A percentile compares a stretch with the other conserved stretches of the same genome.
Conservation (phyloP, 2,113 vertebrate genomes). For the Piaya cayana region DNA sequence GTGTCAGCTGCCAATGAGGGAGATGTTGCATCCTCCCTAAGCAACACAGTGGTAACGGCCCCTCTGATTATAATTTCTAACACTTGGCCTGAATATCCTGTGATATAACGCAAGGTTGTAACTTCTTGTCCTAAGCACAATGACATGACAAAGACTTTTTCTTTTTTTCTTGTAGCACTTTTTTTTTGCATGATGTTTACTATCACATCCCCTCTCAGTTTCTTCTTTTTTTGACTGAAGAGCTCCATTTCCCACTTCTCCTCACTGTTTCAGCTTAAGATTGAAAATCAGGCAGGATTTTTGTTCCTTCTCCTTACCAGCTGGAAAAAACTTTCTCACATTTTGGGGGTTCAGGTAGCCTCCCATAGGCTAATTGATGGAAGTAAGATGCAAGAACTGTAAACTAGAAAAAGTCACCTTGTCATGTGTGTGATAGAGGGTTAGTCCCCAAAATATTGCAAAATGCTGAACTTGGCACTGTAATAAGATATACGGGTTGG, state of each 20-base stretch:
- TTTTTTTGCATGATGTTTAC: not conserved
- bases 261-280: not conserved
- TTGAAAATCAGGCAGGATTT: not conserved
- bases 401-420: not conserved
- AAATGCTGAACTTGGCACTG: not conserved
- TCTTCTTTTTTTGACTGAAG: not conserved
- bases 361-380: not conserved
- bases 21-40: not conserved
- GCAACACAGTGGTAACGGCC: not conserved
- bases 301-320: not conserved
- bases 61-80: not conserved
- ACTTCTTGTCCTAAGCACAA: not conserved
- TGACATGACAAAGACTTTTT: not conserved
- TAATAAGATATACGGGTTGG: not conserved
- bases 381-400: not conserved
- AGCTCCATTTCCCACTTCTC: not conserved
- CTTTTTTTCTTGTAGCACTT: not conserved
- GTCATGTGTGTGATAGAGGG: not conserved
- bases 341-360: not conserved
- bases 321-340: not conserved
- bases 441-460: not conserved
- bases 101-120: not conserved
- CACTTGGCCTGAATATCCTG: not conserved
- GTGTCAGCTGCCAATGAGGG: not conserved
- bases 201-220: not conserved